phyloP scores from a whole-genome alignment of 2,888 invertebrate species.

The Amitus sp. region DNA sequence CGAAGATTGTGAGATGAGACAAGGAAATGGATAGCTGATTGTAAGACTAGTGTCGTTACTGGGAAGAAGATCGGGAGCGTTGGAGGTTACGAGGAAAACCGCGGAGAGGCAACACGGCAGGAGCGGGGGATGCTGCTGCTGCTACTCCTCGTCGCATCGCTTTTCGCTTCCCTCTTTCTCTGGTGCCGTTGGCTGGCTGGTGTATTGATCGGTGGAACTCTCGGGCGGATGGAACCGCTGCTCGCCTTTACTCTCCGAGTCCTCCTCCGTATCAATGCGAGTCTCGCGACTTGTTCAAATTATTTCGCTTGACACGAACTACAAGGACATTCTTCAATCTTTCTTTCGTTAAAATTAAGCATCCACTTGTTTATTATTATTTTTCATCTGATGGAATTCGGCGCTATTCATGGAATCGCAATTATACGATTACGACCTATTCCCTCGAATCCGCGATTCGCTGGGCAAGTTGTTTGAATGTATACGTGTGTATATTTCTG shows the following conservation, averaged over 20 bases:
- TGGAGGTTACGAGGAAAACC: slow-evolving; percentile 9
- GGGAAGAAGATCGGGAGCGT: no score
- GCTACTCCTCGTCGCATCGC: neutral
- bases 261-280: slow-evolving; percentile 19
- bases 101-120: neutral
- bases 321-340: slow-evolving; percentile 1
- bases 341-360: no score
- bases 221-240: slow-evolving; percentile 45
- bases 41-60: no score
- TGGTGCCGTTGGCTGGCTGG: slow-evolving; percentile 39
- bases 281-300: slow-evolving; percentile 16
- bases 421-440: no score
- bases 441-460: no score
- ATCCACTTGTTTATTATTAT: neutral
- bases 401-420: no score
- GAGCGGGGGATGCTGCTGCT: neutral
- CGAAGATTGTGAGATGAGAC: no score
- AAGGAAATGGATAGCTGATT: no score
- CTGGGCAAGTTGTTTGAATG: no score
- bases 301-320: slow-evolving; percentile 7
- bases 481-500: no score
- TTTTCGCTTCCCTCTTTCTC: slow-evolving; percentile 2
- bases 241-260: slow-evolving; percentile 32
- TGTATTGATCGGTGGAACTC: slow-evolving; percentile 60
- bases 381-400: no score